These are phyloP conservation scores for Pogonus chalceus DNA, from an alignment of 1,140 invertebrate species.

Conservation along the genomic window DNA sequence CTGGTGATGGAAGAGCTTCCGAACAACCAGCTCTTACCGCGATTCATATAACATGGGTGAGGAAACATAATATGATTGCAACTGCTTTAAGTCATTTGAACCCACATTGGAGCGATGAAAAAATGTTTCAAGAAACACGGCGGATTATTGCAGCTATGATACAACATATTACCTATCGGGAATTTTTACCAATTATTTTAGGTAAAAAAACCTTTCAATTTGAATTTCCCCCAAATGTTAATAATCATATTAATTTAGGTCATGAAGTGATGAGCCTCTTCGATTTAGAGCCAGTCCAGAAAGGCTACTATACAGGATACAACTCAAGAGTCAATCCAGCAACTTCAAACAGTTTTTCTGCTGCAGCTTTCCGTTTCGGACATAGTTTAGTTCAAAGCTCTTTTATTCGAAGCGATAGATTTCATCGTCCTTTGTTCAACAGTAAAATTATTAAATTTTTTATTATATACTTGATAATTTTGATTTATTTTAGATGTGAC, in stretches of 20 bases:
- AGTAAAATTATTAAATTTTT: conserved; percentile 40
- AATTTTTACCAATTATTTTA: conserved; percentile 77
- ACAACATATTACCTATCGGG: conserved; percentile 81
- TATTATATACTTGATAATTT: conserved; percentile 4
- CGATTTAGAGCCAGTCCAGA: conserved; percentile 51
- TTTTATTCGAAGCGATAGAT: conserved; percentile 51
- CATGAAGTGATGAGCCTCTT: conserved; percentile 60
- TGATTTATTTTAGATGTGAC: conserved; percentile 54
- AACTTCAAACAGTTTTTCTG: conserved; percentile 84
- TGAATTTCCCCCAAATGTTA: conserved; percentile 10
- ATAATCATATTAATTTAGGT: conserved; percentile 32
- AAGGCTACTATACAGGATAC: conserved; percentile 62
- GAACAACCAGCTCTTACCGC: conserved; percentile 81
- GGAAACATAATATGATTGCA: conserved; percentile 85
- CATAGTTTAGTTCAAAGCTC: conserved; percentile 83
- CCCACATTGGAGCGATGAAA: conserved; percentile 79
- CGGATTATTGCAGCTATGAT: conserved; percentile 72
- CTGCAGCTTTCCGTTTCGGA: conserved; percentile 92
- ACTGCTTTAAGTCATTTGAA: conserved; percentile 65
- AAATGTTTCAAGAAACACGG: conserved; percentile 75
- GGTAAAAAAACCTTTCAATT: conserved; percentile 36
- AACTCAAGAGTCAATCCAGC: conserved; percentile 71
- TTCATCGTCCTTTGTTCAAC: conserved; percentile 52
- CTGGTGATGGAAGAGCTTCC: conserved; percentile 70
- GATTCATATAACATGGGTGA: conserved; percentile 78